A percentile compares a stretch with the other conserved stretches of the same genome.
Evolutionary conservation across 2,888 invertebrate genomes (phyloP).

Genomic region (Pristionchus maxplancki): DNA sequence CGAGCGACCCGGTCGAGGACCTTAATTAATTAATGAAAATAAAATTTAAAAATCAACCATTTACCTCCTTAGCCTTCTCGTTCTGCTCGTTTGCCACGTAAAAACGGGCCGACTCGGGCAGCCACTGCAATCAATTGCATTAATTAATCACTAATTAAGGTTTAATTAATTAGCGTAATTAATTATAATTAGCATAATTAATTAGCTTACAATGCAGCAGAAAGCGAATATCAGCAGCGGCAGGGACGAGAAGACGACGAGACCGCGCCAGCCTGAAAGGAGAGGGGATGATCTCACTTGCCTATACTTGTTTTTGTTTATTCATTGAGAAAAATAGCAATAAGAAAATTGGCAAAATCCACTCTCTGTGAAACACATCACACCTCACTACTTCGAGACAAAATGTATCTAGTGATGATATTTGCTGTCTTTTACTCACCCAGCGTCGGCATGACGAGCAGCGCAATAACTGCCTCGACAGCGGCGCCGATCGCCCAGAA

Average conservation of each 20-base stretch:
- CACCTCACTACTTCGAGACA: no score
- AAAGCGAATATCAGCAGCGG: constrained; percentile 87
- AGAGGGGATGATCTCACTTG: not conserved
- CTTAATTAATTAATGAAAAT: constrained; percentile 75
- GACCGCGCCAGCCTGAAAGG: constrained; percentile 89
- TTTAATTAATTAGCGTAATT: not conserved
- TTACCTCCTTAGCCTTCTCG: constrained; percentile 84
- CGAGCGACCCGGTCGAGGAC: constrained; percentile 89
- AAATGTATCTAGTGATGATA: no score
- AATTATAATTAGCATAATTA: not conserved
- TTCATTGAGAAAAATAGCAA: no score
- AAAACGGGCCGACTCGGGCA: constrained; percentile 92
- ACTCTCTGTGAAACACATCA: no score
- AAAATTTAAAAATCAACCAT: not conserved
- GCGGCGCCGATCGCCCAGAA: constrained; percentile 97
- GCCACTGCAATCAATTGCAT: constrained; percentile 85
- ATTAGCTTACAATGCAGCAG: constrained; percentile 34
- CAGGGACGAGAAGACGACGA: constrained; percentile 90
- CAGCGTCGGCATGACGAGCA: constrained; percentile 38
- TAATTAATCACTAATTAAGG: not conserved
- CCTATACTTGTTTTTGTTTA: no score
- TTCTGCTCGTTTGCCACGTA: constrained; percentile 90
- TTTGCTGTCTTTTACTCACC: not conserved
- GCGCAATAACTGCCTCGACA: constrained; percentile 82
- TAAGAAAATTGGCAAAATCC: no score